These are phyloP conservation scores for Hestina assimilis DNA, from an alignment of 1,140 invertebrate species.

Conservation along the genomic window DNA sequence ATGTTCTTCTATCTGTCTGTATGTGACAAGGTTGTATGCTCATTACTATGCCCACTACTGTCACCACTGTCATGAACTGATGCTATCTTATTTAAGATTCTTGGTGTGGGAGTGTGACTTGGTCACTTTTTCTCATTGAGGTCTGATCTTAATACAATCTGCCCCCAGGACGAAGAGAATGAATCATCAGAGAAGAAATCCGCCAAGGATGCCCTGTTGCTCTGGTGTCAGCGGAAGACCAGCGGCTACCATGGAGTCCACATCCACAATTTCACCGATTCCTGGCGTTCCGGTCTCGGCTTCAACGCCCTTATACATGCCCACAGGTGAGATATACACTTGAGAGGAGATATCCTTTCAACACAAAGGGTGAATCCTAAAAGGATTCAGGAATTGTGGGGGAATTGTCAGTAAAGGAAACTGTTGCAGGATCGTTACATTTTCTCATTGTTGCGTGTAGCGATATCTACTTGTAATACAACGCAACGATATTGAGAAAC, in stretches of 20 bases:
- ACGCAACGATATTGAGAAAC: too few species aligned
- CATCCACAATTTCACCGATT: slow-evolving; percentile 90
- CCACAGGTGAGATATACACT: slow-evolving; percentile 80
- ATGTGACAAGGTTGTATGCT: too few species aligned
- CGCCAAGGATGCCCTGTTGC: slow-evolving; percentile 97
- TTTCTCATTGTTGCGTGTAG: too few species aligned
- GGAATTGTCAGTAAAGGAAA: too few species aligned
- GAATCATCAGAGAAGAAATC: slow-evolving; percentile 99
- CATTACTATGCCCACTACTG: too few species aligned
- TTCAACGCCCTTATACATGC: slow-evolving; percentile 98
- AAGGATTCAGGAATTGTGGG: too few species aligned
- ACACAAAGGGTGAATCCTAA: too few species aligned
- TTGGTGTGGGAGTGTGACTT: not conserved
- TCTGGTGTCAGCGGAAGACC: slow-evolving; percentile 99
- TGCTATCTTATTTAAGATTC: too few species aligned
- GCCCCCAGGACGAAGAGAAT: slow-evolving; percentile 93
- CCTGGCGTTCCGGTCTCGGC: slow-evolving; percentile 96
- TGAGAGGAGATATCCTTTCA: too few species aligned
- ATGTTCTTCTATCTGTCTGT: not conserved
- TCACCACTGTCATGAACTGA: too few species aligned
- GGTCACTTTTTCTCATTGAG: not conserved
- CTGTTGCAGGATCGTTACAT: too few species aligned
- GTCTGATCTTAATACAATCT: not conserved
- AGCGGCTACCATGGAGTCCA: slow-evolving; percentile 93
- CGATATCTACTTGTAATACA: too few species aligned